These are phyloP conservation scores for Paradoxurus hermaphroditus DNA, from an alignment of 2,113 vertebrate species.

Conservation along the genomic window DNA sequence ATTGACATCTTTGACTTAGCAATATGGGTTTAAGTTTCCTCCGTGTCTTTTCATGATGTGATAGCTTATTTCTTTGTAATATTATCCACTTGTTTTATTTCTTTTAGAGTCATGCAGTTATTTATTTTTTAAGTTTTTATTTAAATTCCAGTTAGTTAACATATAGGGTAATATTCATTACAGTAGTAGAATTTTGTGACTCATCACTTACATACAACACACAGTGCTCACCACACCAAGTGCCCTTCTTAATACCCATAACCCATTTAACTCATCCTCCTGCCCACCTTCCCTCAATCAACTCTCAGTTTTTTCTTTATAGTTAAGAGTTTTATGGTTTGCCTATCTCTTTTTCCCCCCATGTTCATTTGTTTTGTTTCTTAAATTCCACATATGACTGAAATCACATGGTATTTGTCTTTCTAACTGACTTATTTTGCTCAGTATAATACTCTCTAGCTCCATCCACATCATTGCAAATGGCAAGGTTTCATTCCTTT, in stretches of 20 bases:
- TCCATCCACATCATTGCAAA: neutral
- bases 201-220: neutral
- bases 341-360: neutral
- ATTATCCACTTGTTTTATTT: neutral
- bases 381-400: neutral
- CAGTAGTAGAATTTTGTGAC: neutral
- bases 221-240: neutral
- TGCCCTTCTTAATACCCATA: neutral
- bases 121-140: neutral
- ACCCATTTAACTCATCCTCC: neutral
- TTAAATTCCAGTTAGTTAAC: neutral
- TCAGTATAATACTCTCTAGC: neutral
- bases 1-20: neutral
- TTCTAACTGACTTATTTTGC: neutral
- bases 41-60: neutral
- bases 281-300: neutral
- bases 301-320: neutral
- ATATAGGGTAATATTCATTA: neutral
- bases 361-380: neutral
- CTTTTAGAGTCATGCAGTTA: neutral
- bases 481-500: neutral
- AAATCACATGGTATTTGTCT: neutral
- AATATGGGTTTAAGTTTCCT: neutral
- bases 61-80: neutral
- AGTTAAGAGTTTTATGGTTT: neutral